These are phyloP conservation scores for Agrochola lychnidis DNA, from an alignment of 2,888 invertebrate genomes.

Conservation along the genomic window DNA sequence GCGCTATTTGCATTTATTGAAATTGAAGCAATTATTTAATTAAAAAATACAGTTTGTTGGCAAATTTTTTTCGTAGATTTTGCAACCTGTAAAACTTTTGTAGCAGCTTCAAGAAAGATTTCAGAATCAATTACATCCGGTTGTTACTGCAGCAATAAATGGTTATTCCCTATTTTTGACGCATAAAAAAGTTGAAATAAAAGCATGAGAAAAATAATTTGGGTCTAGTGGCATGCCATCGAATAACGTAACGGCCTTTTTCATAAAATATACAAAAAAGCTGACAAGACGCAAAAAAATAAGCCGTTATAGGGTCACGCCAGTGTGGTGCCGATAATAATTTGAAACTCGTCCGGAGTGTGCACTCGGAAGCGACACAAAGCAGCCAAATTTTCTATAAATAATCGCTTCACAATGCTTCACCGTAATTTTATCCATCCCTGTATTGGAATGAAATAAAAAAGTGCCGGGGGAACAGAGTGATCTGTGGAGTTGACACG, in stretches of 20 bases:
- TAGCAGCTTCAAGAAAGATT: neutral
- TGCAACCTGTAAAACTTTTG: neutral
- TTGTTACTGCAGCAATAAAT: neutral
- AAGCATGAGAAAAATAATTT: constrained; percentile 15
- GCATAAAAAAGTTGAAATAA: neutral
- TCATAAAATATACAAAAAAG: constrained; percentile 62
- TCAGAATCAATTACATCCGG: neutral
- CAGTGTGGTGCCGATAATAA: constrained; percentile 76
- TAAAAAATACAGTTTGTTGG: neutral
- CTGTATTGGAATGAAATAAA: constrained; percentile 88
- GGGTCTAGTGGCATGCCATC: neutral
- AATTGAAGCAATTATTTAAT: constrained; percentile 12
- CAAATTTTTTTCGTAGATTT: neutral
- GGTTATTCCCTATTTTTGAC: no score
- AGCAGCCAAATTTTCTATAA: constrained; percentile 89
- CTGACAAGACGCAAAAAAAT: constrained; percentile 68
- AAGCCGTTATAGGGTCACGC: constrained; percentile 80
- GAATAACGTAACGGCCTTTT: constrained; percentile 74
- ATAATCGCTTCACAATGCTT: constrained; percentile 88
- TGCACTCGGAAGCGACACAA: constrained; percentile 86
- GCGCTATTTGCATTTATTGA: constrained; percentile 77
- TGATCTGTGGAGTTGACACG: constrained; percentile 75
- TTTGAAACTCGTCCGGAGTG: constrained; percentile 77
- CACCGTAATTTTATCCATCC: constrained; percentile 88
- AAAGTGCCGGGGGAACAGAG: constrained; percentile 77